Evolutionary conservation across 2,113 vertebrate genomes (phyloP).

Genomic region (Columbina picui): DNA sequence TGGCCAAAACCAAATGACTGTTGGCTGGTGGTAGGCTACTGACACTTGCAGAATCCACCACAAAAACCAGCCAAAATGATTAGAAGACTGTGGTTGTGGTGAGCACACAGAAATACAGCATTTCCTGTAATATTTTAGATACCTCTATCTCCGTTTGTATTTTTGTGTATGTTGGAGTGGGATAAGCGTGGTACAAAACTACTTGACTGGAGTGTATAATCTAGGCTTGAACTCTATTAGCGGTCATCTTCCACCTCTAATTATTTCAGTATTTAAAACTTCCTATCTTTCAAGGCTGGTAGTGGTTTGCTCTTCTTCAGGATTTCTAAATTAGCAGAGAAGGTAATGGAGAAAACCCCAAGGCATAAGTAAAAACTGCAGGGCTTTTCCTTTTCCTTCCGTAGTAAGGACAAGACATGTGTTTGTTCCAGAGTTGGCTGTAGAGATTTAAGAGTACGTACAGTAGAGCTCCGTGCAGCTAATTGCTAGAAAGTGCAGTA

Average conservation of each 20-base stretch:
- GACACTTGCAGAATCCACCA: not conserved
- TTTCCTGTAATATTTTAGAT: not conserved
- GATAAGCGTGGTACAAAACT: not conserved
- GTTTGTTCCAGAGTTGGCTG: not conserved
- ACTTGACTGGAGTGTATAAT: not conserved
- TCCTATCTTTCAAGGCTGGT: not conserved
- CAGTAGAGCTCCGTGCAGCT: not conserved
- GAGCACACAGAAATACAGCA: not conserved
- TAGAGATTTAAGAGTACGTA: not conserved
- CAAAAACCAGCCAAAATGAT: not conserved
- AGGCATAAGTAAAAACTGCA: not conserved
- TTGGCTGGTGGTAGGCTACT: not conserved
- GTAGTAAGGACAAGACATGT: not conserved
- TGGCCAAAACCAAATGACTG: not conserved
- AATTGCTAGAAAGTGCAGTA: not conserved
- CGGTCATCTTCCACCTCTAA: too few species aligned
- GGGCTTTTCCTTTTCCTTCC: not conserved
- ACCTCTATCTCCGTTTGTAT: not conserved
- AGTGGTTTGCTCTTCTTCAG: not conserved
- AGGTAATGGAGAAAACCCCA: not conserved
- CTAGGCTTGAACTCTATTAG: not conserved
- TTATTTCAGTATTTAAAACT: not conserved
- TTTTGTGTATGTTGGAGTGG: not conserved
- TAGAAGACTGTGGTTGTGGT: not conserved
- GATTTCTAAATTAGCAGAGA: not conserved